These are phyloP conservation scores for Cyprinella venusta DNA, from an alignment of 2,797 vertebrate genomes.

Conservation along the genomic window DNA sequence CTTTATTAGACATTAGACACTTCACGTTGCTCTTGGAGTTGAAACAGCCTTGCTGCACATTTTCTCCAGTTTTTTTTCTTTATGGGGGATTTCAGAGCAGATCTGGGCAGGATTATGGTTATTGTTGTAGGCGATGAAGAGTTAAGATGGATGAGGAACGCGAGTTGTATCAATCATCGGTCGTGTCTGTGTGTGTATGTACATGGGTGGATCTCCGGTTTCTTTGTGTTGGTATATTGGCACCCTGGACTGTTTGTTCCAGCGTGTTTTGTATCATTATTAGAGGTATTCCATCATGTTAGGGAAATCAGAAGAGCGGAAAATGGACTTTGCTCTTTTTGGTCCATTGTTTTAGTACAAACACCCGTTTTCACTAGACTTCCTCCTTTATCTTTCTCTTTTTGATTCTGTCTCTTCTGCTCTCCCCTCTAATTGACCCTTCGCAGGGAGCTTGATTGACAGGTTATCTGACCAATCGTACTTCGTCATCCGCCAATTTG, in stretches of 20 bases:
- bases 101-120: conserved; percentile 1
- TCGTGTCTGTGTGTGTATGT: neutral
- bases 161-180: neutral
- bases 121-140: neutral
- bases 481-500: too few relatives aligned
- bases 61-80: neutral
- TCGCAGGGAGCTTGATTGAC: too few relatives aligned
- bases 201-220: neutral
- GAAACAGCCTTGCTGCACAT: neutral
- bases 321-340: conserved; percentile 26
- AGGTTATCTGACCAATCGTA: too few relatives aligned
- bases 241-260: conserved; percentile 33
- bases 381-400: neutral
- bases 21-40: neutral
- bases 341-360: neutral
- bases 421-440: neutral
- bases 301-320: conserved; percentile 42
- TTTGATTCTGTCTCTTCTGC: neutral
- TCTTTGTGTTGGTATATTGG: conserved; percentile 30
- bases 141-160: neutral
- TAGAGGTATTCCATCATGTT: conserved; percentile 45
- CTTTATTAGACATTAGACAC: conserved; percentile 2
- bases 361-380: neutral
- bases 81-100: neutral
- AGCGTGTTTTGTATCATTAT: conserved; percentile 34